These are phyloP conservation scores for Eupithecia exiguata DNA, from an alignment of 2,888 invertebrate genomes.

Conservation along the genomic window DNA sequence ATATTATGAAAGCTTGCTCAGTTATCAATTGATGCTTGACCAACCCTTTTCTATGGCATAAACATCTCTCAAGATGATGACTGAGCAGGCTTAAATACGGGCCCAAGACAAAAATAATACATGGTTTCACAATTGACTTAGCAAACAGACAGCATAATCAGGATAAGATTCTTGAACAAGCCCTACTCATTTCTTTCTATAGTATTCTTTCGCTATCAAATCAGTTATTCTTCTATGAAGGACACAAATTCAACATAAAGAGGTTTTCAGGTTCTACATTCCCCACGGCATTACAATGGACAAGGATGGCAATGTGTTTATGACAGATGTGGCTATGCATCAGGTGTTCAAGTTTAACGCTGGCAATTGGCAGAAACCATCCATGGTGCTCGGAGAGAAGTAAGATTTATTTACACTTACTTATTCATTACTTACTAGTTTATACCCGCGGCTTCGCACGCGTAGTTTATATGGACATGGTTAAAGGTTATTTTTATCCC, in stretches of 20 bases:
- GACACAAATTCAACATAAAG: background rate
- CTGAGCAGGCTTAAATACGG: too few species aligned
- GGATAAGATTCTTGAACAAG: background rate
- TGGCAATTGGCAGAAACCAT: conserved; percentile 64
- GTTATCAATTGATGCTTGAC: too few species aligned
- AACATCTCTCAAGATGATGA: too few species aligned
- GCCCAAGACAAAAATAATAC: too few species aligned
- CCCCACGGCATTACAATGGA: conserved; percentile 94
- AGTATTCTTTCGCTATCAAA: too few species aligned
- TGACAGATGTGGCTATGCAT: conserved; percentile 94
- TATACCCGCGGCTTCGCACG: too few species aligned
- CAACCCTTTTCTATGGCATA: too few species aligned
- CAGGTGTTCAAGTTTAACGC: conserved; percentile 91
- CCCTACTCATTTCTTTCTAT: background rate
- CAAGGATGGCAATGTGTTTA: conserved; percentile 89
- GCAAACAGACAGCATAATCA: background rate
- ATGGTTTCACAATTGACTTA: too few species aligned
- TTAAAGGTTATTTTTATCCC: too few species aligned
- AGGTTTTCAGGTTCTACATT: conserved; percentile 87
- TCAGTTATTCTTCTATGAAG: background rate
- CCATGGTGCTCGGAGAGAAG: conserved; percentile 74
- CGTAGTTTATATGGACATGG: too few species aligned
- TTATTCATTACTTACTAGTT: too few species aligned
- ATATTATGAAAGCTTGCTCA: too few species aligned
- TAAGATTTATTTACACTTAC: conserved; percentile 47